A percentile compares a stretch with the other conserved stretches of the same genome.
Conservation (phyloP, 2,113 vertebrate genomes). For the Larimichthys crocea region DNA sequence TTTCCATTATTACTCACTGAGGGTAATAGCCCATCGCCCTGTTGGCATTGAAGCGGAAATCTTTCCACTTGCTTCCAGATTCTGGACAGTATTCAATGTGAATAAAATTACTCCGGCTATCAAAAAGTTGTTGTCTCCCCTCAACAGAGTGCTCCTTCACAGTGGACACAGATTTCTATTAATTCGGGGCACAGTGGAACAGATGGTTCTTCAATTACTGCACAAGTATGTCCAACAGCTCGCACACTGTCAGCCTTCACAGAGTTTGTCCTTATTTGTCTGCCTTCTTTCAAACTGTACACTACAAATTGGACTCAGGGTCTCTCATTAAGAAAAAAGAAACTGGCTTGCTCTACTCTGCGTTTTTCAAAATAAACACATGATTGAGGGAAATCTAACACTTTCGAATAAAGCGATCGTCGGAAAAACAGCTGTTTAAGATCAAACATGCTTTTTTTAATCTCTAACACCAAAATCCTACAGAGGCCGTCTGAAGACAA, state of each 20-base stretch:
- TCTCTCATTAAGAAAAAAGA: background rate
- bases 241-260: conserved; percentile 5
- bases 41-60: conserved; percentile 38
- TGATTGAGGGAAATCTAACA: background rate
- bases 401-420: conserved; percentile 8
- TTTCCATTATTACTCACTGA: conserved; percentile 47
- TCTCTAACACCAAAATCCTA: background rate
- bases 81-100: conserved; percentile 44
- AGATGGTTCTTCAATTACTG: conserved; percentile 47
- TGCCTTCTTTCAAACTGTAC: conserved; percentile 25
- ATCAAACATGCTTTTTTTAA: background rate
- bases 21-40: conserved; percentile 16
- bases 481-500: background rate
- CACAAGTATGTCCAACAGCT: conserved; percentile 6
- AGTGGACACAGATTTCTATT: conserved; percentile 36
- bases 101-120: conserved; percentile 54
- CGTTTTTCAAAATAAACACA: conserved; percentile 32
- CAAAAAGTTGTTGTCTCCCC: conserved; percentile 55
- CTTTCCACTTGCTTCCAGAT: conserved; percentile 48
- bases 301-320: background rate
- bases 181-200: conserved; percentile 20
- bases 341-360: background rate
- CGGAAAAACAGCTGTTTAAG: conserved; percentile 9
- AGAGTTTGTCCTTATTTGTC: conserved; percentile 14
- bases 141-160: conserved; percentile 58